Evolutionary conservation across 2,797 vertebrate species (phyloP), one percentile per base, ranked within the genome.

Genomic region (Oophaga sylvatica): DNA sequence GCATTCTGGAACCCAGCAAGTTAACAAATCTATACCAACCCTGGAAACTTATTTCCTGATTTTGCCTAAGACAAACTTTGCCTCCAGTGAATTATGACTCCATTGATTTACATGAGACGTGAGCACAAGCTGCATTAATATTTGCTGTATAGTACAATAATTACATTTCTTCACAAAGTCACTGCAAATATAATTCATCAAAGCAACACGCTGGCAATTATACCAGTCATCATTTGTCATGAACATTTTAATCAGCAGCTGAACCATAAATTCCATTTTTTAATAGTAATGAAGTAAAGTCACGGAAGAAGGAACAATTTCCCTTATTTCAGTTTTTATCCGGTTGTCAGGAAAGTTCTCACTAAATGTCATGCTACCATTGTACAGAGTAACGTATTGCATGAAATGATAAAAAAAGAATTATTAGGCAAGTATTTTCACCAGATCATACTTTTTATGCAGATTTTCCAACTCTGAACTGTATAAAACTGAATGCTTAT

Each of bases 101-200:
- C 29, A 86, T 89, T 86, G 84, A 86, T 89, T 86, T 78, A 89
- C 84, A 89, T 82, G 63, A 78, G 62, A 86, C 56, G 83, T 71
- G 84, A 82, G 78, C 70, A 59, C 83, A 81, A 10, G 78, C 83
- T 70, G 87, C 63, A 89, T 89, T 89, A 86, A 86, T 89, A 89
- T 86, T 86, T 86, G 84, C 88, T 83, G 80, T 79, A 89, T 63
- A 82, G 80, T 89, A 89, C 73, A 89, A 89, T 89, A 86, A 89
- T 89, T 86, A 70, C 84, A 83, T 89, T 89, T 86, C 83, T 89
- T 83, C 84, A 78, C 88, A 89, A 86, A 85, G 88, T 86, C 88
- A 86, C 71, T 60, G 80, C 84, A 89, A 86, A 89, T 89, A 82
- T 83, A 86, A 89, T 89, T 86, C 80, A 89, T 89, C 84, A 89